A percentile compares a stretch with the other conserved stretches of the same genome.
These are phyloP conservation scores for Globia sparganii DNA, from an alignment of 2,888 invertebrate species.

Conservation along the genomic window DNA sequence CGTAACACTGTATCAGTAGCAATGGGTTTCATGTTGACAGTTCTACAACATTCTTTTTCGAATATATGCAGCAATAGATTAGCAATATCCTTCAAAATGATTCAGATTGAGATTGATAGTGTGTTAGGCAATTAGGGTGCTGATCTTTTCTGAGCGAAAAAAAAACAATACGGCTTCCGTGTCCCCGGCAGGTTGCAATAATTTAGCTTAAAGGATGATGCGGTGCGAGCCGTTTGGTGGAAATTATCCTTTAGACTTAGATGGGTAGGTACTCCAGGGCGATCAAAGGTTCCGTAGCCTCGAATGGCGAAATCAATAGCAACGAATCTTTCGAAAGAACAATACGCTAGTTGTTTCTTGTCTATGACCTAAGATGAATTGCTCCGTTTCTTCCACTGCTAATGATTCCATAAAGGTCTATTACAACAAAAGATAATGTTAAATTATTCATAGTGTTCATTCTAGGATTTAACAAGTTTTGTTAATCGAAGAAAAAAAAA, in stretches of 20 bases:
- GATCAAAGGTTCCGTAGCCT: slow-evolving; percentile 15
- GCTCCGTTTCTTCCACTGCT: slow-evolving; percentile 1
- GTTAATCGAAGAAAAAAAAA: slow-evolving; percentile 4
- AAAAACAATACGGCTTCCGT: neutral
- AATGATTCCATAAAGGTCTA: neutral
- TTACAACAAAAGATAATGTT: neutral
- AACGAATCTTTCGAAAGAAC: slow-evolving; percentile 11
- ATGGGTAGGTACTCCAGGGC: neutral
- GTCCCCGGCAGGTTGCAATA: slow-evolving; percentile 15
- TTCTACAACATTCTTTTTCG: too few species aligned
- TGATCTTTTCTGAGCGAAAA: neutral
- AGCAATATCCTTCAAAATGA: too few species aligned
- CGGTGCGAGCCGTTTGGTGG: too few species aligned
- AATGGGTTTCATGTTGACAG: too few species aligned
- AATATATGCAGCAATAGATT: too few species aligned
- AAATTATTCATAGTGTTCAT: neutral
- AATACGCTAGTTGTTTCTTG: slow-evolving; percentile 27
- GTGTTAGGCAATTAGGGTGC: too few species aligned
- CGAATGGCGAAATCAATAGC: slow-evolving; percentile 28
- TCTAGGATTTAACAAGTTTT: neutral
- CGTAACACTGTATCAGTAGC: too few species aligned
- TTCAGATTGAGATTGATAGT: too few species aligned
- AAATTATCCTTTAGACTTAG: too few species aligned
- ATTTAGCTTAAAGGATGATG: slow-evolving; percentile 10
- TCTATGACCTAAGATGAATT: slow-evolving; percentile 13